Evolutionary conservation across 2,113 vertebrate species (phyloP).

Genomic region (Edolisoma coerulescens): DNA sequence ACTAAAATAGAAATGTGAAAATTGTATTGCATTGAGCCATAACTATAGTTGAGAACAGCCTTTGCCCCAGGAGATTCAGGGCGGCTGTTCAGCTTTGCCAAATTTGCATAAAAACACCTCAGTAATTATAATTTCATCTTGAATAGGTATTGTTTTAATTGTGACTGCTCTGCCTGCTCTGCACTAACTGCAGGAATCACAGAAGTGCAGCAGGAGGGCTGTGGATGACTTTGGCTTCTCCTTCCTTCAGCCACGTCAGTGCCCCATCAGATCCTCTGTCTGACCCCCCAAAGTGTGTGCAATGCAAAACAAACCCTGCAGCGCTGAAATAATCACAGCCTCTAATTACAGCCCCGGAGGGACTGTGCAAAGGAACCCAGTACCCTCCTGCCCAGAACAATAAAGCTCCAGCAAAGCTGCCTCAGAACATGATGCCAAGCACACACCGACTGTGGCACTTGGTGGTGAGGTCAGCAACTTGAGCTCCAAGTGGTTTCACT

Average conservation of each 20-base stretch:
- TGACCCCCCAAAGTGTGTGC: not conserved
- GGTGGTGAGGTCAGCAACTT: not conserved
- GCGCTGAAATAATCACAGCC: not conserved
- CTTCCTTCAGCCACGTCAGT: not conserved
- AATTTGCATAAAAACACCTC: slow-evolving; percentile 3
- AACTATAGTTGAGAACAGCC: not conserved
- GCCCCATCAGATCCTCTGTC: not conserved
- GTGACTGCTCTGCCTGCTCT: not conserved
- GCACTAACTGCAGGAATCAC: not conserved
- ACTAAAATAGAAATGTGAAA: not conserved
- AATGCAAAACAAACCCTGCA: not conserved
- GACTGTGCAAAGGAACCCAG: not conserved
- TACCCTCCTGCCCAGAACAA: fast-evolving
- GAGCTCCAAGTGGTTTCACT: not conserved
- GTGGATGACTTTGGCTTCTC: not conserved
- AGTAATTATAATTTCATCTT: not conserved
- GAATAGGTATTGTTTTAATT: slow-evolving; percentile 1
- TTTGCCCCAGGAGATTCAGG: not conserved
- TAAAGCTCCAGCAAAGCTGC: not conserved
- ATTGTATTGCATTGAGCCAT: not conserved
- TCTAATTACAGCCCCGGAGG: not conserved
- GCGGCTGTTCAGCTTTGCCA: not conserved
- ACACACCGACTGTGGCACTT: not conserved
- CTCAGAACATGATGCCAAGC: not conserved
- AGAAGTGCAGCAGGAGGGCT: not conserved